These are phyloP conservation scores for Collichthys lucidus DNA, from an alignment of 2,113 vertebrate genomes.

Conservation along the genomic window DNA sequence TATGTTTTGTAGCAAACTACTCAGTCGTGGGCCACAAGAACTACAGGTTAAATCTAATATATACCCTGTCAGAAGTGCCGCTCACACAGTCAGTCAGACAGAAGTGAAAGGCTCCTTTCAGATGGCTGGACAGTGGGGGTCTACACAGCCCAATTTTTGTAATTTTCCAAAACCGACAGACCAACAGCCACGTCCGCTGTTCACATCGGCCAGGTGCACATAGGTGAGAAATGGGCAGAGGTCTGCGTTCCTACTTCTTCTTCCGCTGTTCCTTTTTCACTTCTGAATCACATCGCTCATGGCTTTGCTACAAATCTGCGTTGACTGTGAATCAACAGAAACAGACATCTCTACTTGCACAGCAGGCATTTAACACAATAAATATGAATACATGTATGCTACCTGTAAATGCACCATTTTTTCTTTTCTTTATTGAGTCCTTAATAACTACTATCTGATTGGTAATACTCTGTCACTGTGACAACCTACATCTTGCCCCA, in stretches of 20 bases:
- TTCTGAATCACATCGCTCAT: conserved; percentile 7
- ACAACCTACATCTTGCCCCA: background rate
- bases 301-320: conserved; percentile 1
- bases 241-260: conserved; percentile 24
- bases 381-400: background rate
- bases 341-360: background rate
- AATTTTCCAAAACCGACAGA: conserved; percentile 64
- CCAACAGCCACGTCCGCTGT: conserved; percentile 61
- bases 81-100: conserved; percentile 34
- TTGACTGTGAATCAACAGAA: conserved; percentile 1
- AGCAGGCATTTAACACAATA: background rate
- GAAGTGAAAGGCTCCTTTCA: conserved; percentile 75
- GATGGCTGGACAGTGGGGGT: conserved; percentile 47
- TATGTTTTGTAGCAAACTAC: conserved; percentile 1
- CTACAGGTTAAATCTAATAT: conserved; percentile 14
- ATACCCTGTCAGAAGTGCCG: conserved; percentile 17
- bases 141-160: conserved; percentile 47
- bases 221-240: conserved; percentile 46
- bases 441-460: background rate
- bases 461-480: background rate
- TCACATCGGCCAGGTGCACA: conserved; percentile 55
- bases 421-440: background rate
- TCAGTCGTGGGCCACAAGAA: conserved; percentile 8
- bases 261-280: conserved; percentile 6
- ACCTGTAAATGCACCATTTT: background rate